Percentiles rank a stretch among this genome's conserved stretches.
phyloP scores from a whole-genome alignment of 1,140 invertebrate genomes.

The Himalopsyche phryganea region DNA sequence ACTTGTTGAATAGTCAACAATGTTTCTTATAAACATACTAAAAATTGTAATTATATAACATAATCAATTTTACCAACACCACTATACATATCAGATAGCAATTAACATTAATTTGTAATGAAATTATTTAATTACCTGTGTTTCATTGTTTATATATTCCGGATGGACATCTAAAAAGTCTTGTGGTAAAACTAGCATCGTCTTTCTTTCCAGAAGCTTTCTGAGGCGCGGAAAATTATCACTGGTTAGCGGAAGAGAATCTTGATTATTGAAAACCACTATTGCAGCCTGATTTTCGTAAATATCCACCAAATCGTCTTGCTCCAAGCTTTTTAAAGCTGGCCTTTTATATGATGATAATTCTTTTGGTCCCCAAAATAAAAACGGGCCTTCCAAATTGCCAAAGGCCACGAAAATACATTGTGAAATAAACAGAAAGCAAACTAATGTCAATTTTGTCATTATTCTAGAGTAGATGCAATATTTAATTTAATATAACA shows the following conservation, averaged over 20 bases:
- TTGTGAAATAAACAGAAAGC: background rate
- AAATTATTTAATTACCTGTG: constrained; percentile 42
- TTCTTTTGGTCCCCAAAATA: constrained; percentile 55
- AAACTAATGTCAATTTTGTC: background rate
- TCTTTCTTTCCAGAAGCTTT: constrained; percentile 49
- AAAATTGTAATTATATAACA: too few species aligned
- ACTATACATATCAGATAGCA: too few species aligned
- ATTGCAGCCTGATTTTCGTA: constrained; percentile 47
- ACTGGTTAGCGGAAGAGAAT: constrained; percentile 44
- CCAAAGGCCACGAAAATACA: constrained; percentile 21
- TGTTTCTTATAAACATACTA: too few species aligned
- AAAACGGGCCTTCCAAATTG: constrained; percentile 53
- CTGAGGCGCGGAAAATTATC: constrained; percentile 45
- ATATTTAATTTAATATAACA: background rate
- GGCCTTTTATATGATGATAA: constrained; percentile 46
- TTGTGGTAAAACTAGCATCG: constrained; percentile 51
- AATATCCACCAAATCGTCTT: constrained; percentile 48
- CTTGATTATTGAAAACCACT: constrained; percentile 51
- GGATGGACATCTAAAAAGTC: constrained; percentile 54
- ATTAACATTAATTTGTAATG: too few species aligned
- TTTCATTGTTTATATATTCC: constrained; percentile 53
- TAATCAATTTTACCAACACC: too few species aligned
- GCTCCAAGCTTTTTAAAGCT: constrained; percentile 47
- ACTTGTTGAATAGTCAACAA: too few species aligned
- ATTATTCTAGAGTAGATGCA: background rate